Evolutionary conservation across 1,140 invertebrate genomes (phyloP), one percentile per base, ranked within the genome.

Genomic region (Agrilus planipennis): DNA sequence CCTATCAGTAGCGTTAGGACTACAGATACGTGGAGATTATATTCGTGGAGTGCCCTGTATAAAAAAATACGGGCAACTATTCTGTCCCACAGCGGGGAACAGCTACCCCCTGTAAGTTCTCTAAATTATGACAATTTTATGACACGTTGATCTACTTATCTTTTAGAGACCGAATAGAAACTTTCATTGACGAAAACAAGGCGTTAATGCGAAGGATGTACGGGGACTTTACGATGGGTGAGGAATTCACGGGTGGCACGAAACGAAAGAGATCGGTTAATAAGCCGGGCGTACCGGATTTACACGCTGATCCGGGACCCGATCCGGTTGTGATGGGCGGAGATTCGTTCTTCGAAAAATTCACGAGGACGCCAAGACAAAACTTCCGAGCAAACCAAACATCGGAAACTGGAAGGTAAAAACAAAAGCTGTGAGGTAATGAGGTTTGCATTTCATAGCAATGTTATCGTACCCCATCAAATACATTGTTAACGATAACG

Each of bases 141-240:
- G n/a, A n/a, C n/a, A n/a, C n/a, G 16, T 16, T 32, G 30, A 32
- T 14, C 30, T 10, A 7, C 14, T 10, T 14, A 38, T 38, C 28
- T 78, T 76, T 27, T 67, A 92, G 88, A 61, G 84, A 89, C 29
- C 75, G 81, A 52, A 92, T 92, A 60, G 86, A 91, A 55, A 70
- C 72, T 44, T 92, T 91, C 61, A 92, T 92, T 53, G 88, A 92
- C 51, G 88, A 92, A 54, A 92, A 92, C 62, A 91, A 91, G 65
- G 87, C 89, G 7, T 55, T 92, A 45, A 90, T 91, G 73, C 82
- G 85, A 54, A 68, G 89, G 39, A 92, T 92, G 89, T 91, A 90
- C 50, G 87, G 87, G 2, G 83, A 87, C 45, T 89, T 90, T 53
- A 74, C 77, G 46, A 76, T 77, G 67, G 61, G 61, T 28, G 63